Evolutionary conservation across 2,113 vertebrate species (phyloP).

Genomic region (Paramormyrops kingsleyae): DNA sequence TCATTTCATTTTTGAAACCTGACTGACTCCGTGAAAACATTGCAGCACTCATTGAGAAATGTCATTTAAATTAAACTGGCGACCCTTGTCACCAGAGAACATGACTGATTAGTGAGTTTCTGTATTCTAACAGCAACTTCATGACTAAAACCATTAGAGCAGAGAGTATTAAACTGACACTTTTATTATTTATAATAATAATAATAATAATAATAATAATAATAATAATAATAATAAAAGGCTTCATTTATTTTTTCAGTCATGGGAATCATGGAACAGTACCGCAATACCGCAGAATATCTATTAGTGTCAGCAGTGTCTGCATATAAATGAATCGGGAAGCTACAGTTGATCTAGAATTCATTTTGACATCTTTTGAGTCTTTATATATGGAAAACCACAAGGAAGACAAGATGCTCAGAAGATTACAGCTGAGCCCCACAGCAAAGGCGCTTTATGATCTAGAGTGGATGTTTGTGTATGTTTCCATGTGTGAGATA

Average conservation of each 20-base stretch:
- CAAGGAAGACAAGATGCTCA: not conserved
- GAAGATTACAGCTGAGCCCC: not conserved
- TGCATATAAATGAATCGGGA: not conserved
- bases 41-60: not conserved
- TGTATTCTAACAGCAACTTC: not conserved
- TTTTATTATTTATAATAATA: not conserved
- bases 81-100: not conserved
- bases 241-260: not conserved
- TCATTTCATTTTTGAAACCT: not conserved
- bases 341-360: not conserved
- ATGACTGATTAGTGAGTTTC: not conserved
- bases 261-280: not conserved
- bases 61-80: conserved; percentile 4
- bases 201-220: not conserved
- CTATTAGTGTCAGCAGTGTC: not conserved
- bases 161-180: not conserved
- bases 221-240: not conserved
- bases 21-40: not conserved
- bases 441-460: not conserved
- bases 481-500: not conserved
- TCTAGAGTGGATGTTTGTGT: not conserved
- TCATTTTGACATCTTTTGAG: not conserved
- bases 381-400: not conserved
- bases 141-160: too few relatives aligned
- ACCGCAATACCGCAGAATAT: not conserved